Percentiles rank a stretch among this genome's conserved stretches.
phyloP scores from a whole-genome alignment of 2,113 vertebrate genomes.

The Lota lota region DNA sequence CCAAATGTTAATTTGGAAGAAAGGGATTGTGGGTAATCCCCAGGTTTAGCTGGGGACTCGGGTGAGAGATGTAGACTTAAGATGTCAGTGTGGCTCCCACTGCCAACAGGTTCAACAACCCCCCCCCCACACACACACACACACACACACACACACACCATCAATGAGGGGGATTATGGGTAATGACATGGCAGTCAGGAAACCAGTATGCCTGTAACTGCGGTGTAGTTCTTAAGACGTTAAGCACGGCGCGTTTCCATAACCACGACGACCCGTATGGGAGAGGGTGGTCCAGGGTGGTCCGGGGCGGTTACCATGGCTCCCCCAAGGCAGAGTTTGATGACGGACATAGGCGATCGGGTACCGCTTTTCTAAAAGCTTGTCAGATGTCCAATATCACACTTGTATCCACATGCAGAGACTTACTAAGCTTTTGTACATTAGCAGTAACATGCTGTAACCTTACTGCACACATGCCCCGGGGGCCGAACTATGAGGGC shows the following conservation, averaged over 20 bases:
- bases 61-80: slow-evolving; percentile 38
- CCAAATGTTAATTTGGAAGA: slow-evolving; percentile 9
- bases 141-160: no score
- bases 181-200: not conserved
- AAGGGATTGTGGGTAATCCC: slow-evolving; percentile 55
- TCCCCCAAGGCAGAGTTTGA: not conserved
- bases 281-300: no score
- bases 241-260: no score
- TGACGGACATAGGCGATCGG: not conserved
- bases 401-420: no score
- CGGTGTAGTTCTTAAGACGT: not conserved
- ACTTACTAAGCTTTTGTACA: not conserved
- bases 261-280: no score
- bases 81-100: slow-evolving; percentile 9
- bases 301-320: not conserved
- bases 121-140: no score
- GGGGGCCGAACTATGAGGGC: no score
- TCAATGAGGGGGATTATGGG: not conserved
- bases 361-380: not conserved
- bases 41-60: slow-evolving; percentile 30
- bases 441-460: not conserved
- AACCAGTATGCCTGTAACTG: not conserved
- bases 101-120: not conserved
- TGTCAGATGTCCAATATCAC: no score
- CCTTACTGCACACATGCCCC: not conserved